Conservation (phyloP, 1,140 invertebrate species). For the Dolichoris vasculosae region DNA sequence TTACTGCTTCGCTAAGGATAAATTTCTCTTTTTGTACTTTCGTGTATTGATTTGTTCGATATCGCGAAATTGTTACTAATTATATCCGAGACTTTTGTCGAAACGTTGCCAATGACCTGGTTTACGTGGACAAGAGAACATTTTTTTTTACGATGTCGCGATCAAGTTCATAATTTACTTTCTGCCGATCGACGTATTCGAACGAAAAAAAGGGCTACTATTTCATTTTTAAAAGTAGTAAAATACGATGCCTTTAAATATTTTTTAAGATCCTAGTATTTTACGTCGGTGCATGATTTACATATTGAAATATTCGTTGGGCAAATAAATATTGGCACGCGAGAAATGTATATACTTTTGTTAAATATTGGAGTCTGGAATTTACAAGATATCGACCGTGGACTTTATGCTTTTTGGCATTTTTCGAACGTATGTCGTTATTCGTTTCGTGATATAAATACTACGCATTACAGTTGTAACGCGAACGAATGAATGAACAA, state of each 20-base stretch:
- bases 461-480: not conserved
- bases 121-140: not conserved
- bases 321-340: not conserved
- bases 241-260: no score
- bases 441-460: not conserved
- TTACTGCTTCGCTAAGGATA: not conserved
- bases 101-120: not conserved
- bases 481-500: not conserved
- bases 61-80: not conserved
- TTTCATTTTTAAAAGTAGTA: no score
- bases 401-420: not conserved
- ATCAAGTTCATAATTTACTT: conserved; percentile 5
- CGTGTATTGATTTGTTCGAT: not conserved
- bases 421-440: not conserved
- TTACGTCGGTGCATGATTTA: not conserved
- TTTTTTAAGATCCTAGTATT: no score
- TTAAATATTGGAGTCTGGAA: not conserved
- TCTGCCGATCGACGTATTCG: not conserved
- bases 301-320: not conserved
- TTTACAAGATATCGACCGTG: not conserved
- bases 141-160: conserved; percentile 21
- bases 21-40: not conserved
- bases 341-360: not conserved
- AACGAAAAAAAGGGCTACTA: not conserved
- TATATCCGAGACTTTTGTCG: not conserved